Percentiles rank a stretch among this genome's conserved stretches.
phyloP scores from a whole-genome alignment of 92 coral and sea anemone species.

The Zoanthus gigantus region DNA sequence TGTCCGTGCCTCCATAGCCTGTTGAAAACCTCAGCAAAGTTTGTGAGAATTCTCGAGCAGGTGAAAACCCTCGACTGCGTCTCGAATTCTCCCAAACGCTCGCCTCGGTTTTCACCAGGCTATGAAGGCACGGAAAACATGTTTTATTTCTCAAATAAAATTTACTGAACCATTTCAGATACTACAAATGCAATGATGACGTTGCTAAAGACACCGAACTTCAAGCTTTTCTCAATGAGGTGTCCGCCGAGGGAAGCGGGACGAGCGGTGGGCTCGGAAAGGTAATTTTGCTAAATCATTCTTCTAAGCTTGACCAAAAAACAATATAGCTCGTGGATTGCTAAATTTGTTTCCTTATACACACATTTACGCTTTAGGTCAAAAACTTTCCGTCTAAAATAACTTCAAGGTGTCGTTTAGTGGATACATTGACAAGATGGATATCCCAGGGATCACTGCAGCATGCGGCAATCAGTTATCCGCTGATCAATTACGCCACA shows the following conservation, averaged over 20 bases:
- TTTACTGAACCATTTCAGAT: conserved; percentile 7
- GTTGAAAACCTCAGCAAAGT: no score
- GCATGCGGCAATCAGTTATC: conserved; percentile 58
- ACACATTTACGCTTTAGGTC: conserved; percentile 23
- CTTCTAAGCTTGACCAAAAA: not conserved
- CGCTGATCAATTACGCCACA: conserved; percentile 61
- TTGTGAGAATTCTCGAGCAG: no score
- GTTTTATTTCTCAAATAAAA: no score
- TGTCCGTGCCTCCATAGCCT: no score
- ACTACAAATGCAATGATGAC: conserved; percentile 39
- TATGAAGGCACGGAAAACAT: no score
- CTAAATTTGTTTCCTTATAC: not conserved
- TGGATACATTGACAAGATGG: conserved; percentile 38
- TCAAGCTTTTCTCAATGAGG: conserved; percentile 66
- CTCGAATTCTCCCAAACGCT: no score
- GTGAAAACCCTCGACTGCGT: no score
- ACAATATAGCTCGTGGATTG: not conserved
- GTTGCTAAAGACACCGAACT: conserved; percentile 56
- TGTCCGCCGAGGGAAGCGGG: conserved; percentile 62
- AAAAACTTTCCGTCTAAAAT: conserved; percentile 49
- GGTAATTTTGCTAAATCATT: conserved; percentile 17
- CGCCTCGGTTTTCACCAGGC: no score
- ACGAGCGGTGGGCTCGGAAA: conserved; percentile 58
- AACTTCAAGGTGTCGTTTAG: conserved; percentile 22
- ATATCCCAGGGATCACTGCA: conserved; percentile 61